Percentiles rank a stretch among this genome's conserved stretches.
Evolutionary conservation across 1,140 invertebrate species (phyloP).

Genomic region (Philopotamus ludificatus): DNA sequence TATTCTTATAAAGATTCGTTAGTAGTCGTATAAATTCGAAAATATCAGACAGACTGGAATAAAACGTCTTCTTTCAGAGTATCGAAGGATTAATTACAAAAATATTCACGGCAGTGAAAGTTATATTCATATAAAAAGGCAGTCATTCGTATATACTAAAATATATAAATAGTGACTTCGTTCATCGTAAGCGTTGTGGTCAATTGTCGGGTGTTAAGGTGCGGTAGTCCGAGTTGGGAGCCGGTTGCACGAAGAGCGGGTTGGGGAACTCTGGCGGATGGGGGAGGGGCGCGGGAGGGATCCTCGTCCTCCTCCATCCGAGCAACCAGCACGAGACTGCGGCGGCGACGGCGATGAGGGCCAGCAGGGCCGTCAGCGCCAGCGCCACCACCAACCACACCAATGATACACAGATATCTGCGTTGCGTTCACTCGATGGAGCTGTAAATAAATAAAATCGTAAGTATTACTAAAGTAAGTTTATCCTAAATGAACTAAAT

Average conservation of each 20-base stretch:
- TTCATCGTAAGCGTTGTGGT: too few species aligned
- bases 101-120: constrained; percentile 12
- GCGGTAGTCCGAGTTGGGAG: constrained; percentile 75
- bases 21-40: constrained; percentile 32
- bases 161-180: constrained; percentile 24
- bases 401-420: constrained; percentile 92
- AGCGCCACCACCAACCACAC: constrained; percentile 89
- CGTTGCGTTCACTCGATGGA: constrained; percentile 45
- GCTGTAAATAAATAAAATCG: constrained; percentile 24
- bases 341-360: constrained; percentile 88
- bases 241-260: constrained; percentile 82
- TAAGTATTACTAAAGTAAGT: neutral
- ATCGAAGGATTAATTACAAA: constrained; percentile 10
- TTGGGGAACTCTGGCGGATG: constrained; percentile 95
- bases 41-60: constrained; percentile 37
- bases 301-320: constrained; percentile 84
- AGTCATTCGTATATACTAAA: constrained; percentile 17
- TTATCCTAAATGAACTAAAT: neutral
- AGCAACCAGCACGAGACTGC: constrained; percentile 94
- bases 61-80: constrained; percentile 39
- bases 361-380: constrained; percentile 86
- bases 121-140: too few species aligned
- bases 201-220: constrained; percentile 36
- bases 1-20: constrained; percentile 18
- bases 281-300: constrained; percentile 82